phyloP scores from a whole-genome alignment of 2,888 invertebrate species.

The Encarsia formosa region DNA sequence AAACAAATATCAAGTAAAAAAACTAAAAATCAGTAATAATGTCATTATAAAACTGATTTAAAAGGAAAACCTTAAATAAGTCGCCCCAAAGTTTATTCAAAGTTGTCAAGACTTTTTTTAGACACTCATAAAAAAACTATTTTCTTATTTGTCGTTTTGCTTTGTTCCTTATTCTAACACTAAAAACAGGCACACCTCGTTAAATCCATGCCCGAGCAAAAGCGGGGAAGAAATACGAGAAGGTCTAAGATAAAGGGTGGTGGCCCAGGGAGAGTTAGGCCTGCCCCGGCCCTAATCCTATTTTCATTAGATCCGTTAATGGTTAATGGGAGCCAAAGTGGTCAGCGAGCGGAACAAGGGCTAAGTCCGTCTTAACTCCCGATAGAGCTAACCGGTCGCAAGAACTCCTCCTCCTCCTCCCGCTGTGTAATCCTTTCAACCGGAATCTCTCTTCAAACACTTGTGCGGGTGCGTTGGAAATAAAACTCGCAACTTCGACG shows the following conservation, averaged over 20 bases:
- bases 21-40: too few relatives aligned
- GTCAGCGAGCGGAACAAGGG: slow-evolving; percentile 51
- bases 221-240: neutral
- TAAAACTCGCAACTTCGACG: neutral
- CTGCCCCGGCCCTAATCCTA: slow-evolving; percentile 44
- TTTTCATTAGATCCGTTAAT: slow-evolving; percentile 51
- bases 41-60: too few relatives aligned
- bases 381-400: slow-evolving; percentile 38
- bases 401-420: slow-evolving; percentile 32
- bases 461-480: slow-evolving; percentile 41
- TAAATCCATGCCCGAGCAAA: too few relatives aligned
- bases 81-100: too few relatives aligned
- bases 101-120: too few relatives aligned
- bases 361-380: slow-evolving; percentile 52
- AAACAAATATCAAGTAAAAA: too few relatives aligned
- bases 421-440: slow-evolving; percentile 42
- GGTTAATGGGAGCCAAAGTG: slow-evolving; percentile 52
- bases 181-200: too few relatives aligned
- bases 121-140: too few relatives aligned
- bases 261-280: neutral
- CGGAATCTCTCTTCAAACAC: too few relatives aligned
- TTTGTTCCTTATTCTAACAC: too few relatives aligned
- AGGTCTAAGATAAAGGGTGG: neutral
- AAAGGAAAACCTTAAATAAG: too few relatives aligned
- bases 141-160: too few relatives aligned